A percentile compares a stretch with the other conserved stretches of the same genome.
Conservation (phyloP, 2,888 invertebrate genomes). For the Eugnorisma glareosa region DNA sequence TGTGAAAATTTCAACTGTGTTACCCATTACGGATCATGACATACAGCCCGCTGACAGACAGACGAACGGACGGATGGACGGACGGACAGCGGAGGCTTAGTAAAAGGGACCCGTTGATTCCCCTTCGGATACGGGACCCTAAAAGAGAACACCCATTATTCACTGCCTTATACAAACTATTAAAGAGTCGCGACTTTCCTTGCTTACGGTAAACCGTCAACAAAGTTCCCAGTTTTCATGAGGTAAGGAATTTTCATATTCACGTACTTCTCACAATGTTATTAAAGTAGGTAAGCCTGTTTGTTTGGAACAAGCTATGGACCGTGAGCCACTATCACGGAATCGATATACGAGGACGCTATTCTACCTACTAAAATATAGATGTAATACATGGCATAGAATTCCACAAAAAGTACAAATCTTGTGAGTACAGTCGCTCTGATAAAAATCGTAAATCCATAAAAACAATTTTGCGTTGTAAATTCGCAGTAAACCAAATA, state of each 20-base stretch:
- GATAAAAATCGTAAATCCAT: background rate
- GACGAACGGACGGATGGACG: too few species aligned
- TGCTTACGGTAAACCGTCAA: background rate
- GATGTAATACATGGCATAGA: background rate
- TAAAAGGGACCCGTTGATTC: too few species aligned
- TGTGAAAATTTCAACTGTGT: too few species aligned
- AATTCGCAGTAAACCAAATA: too few species aligned
- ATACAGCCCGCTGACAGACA: too few species aligned
- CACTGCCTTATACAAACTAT: background rate
- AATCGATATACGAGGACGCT: background rate
- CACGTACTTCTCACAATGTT: background rate
- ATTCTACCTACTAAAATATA: background rate
- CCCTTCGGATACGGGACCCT: too few species aligned
- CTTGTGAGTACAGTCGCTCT: background rate
- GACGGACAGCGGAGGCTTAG: too few species aligned
- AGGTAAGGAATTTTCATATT: slow-evolving; percentile 5
- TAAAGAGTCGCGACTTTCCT: background rate
- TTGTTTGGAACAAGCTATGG: background rate
- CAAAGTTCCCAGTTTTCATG: background rate
- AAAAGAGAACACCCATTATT: background rate
- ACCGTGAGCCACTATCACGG: background rate
- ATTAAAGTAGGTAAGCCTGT: slow-evolving; percentile 15
- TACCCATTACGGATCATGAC: too few species aligned
- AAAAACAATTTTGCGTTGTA: background rate
- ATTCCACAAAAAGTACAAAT: background rate